Percentiles rank a stretch among this genome's conserved stretches.
phyloP scores from a whole-genome alignment of 2,888 invertebrate genomes.

The Drosophila macrospina region DNA sequence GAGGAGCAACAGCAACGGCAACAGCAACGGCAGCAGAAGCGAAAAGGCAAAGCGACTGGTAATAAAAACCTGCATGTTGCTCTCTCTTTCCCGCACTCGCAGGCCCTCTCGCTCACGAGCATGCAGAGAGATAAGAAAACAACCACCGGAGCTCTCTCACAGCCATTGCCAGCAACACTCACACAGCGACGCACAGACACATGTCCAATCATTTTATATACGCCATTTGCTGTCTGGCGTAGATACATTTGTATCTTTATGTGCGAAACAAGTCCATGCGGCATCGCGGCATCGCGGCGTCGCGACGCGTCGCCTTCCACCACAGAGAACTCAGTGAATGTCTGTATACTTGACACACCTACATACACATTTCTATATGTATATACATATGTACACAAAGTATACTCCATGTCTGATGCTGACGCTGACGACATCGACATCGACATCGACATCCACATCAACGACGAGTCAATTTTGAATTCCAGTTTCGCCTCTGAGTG shows the following conservation, averaged over 20 bases:
- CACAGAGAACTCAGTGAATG: slow-evolving; percentile 10
- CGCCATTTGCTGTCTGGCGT: slow-evolving; percentile 77
- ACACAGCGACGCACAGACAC: slow-evolving; percentile 56
- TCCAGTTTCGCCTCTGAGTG: slow-evolving; percentile 67
- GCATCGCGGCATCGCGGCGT: slow-evolving; percentile 20
- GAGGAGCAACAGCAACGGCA: slow-evolving; percentile 51
- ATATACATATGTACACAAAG: neutral
- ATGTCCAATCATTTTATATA: slow-evolving; percentile 82
- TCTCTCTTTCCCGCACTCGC: slow-evolving; percentile 44
- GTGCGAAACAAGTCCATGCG: slow-evolving; percentile 75
- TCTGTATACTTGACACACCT: slow-evolving; percentile 23
- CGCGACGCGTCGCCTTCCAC: slow-evolving; percentile 23
- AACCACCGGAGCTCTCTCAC: slow-evolving; percentile 64
- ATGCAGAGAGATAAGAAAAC: slow-evolving; percentile 50
- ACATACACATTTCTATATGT: slow-evolving; percentile 4
- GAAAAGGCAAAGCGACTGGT: slow-evolving; percentile 58
- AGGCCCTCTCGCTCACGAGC: slow-evolving; percentile 27
- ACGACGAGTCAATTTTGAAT: slow-evolving; percentile 74
- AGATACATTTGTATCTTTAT: slow-evolving; percentile 82
- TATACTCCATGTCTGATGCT: slow-evolving; percentile 28
- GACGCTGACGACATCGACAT: slow-evolving; percentile 55
- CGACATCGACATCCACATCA: slow-evolving; percentile 61
- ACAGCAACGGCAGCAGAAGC: slow-evolving; percentile 27
- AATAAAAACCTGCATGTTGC: slow-evolving; percentile 70
- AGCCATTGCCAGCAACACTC: slow-evolving; percentile 36